Base-by-base conservation (phyloP, 2,888 invertebrate genomes). In the Apocheima hispidaria region DNA sequence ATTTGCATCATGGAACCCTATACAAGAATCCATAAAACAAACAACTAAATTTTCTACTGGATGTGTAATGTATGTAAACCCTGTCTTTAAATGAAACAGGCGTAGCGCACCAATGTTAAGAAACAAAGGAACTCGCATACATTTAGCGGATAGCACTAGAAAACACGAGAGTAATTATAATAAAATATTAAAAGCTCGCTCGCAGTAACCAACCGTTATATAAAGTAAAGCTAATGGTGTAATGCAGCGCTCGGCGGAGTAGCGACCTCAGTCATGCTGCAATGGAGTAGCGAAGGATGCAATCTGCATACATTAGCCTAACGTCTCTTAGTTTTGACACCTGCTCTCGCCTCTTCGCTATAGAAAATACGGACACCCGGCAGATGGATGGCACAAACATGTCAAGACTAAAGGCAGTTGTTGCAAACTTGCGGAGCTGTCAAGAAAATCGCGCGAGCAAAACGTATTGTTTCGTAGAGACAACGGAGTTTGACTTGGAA, bases 241-340 rank as follows among this genome's bases (percentile, higher is more conserved):
- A 81, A 81, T 79, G 79, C 79, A 75, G 70, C 64, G 72, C 77
- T 70, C 68, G 69, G 60, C 62, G 68, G 70, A 67, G 65, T 72
- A 69, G 65, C 69, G 60, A 68, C 73, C 70, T 65, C 61, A 62
- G 66, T 56, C 63, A 63, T 52, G 52, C 58, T 60, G 73, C 72
- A 67, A 62, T 54, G 58, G 73, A 76, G 81, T 79, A 79, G 83
- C 81, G 81, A 84, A 83, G 87, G 88, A 87, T 88, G 90, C 91
- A 91, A 91, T 91, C 90, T 91, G 90, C 92, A 92, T 92, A 87
- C 89, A 92, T 92, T 92, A 91, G 85, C 88, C 87, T 87, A 87
- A 89, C 85, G 86, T 86, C 87, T 84, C 86, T 83, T 86, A 89
- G 90, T 91, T 91, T 89, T 91, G 92, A 91, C 92, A 92, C 92